phyloP scores from a whole-genome alignment of 2,888 invertebrate genomes.

The Hypomecis punctinalis region DNA sequence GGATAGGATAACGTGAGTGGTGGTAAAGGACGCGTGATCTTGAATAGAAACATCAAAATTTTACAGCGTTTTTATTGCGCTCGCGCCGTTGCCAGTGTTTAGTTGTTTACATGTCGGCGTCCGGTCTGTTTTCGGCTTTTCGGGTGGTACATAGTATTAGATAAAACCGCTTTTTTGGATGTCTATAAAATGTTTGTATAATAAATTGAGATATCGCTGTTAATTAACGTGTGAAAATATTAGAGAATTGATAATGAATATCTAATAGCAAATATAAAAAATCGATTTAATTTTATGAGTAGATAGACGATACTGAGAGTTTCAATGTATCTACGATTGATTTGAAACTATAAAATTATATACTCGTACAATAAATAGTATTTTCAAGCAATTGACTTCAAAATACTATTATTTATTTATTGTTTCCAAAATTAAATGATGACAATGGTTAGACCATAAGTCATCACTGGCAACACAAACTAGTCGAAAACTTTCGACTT shows the following conservation, averaged over 20 bases:
- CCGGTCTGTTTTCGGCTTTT: slow-evolving; percentile 65
- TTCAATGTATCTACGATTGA: too few relatives aligned
- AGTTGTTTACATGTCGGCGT: slow-evolving; percentile 75
- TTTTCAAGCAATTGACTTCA: too few relatives aligned
- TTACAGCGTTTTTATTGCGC: slow-evolving; percentile 84
- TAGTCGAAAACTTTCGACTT: too few relatives aligned
- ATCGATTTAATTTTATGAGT: background rate
- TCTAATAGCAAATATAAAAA: slow-evolving; percentile 21
- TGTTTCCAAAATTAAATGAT: too few relatives aligned
- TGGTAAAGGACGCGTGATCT: slow-evolving; percentile 56
- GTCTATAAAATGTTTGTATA: slow-evolving; percentile 45
- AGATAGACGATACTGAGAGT: too few relatives aligned
- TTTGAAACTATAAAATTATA: too few relatives aligned
- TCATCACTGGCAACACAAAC: too few relatives aligned
- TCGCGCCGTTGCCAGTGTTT: slow-evolving; percentile 74
- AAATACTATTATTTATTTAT: too few relatives aligned
- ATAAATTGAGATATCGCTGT: slow-evolving; percentile 41
- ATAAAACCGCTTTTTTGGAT: slow-evolving; percentile 51
- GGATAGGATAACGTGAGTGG: slow-evolving; percentile 38
- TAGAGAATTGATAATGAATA: slow-evolving; percentile 27
- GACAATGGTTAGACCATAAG: too few relatives aligned
- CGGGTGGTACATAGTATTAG: slow-evolving; percentile 51
- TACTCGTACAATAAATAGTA: too few relatives aligned
- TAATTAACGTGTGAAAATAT: slow-evolving; percentile 46
- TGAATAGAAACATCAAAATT: slow-evolving; percentile 85